Evolutionary conservation across 2,113 vertebrate species (phyloP).

Genomic region (Calypte anna): DNA sequence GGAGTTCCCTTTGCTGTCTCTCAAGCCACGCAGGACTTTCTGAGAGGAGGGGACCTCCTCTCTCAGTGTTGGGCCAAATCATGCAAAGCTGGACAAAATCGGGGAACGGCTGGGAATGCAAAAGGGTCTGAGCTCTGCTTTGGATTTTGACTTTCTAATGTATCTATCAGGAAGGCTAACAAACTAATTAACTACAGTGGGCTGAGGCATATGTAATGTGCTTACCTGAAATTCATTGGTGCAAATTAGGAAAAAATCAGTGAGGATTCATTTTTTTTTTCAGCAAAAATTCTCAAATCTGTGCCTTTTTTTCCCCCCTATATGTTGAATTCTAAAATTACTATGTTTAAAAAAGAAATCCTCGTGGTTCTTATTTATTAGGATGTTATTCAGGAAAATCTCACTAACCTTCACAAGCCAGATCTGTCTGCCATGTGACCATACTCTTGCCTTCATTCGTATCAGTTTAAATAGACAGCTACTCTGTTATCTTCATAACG

Average conservation of each 20-base stretch:
- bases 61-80: background rate
- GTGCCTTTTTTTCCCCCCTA: background rate
- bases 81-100: background rate
- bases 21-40: background rate
- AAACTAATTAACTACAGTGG: background rate
- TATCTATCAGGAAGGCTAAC: background rate
- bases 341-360: background rate
- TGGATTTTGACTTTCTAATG: background rate
- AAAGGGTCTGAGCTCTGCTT: fast-evolving
- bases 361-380: background rate
- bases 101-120: background rate
- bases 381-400: background rate
- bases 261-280: background rate
- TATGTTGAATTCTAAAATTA: background rate
- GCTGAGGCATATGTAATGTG: background rate
- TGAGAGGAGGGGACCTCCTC: background rate
- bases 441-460: background rate
- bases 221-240: background rate
- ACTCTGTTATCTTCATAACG: background rate
- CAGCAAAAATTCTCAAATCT: background rate
- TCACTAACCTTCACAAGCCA: background rate
- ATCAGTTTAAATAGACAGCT: background rate
- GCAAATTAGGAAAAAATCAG: background rate
- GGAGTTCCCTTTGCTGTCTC: background rate
- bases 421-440: background rate